Conservation (phyloP, 2,113 vertebrate genomes). For the Datnioides undecimradiatus region DNA sequence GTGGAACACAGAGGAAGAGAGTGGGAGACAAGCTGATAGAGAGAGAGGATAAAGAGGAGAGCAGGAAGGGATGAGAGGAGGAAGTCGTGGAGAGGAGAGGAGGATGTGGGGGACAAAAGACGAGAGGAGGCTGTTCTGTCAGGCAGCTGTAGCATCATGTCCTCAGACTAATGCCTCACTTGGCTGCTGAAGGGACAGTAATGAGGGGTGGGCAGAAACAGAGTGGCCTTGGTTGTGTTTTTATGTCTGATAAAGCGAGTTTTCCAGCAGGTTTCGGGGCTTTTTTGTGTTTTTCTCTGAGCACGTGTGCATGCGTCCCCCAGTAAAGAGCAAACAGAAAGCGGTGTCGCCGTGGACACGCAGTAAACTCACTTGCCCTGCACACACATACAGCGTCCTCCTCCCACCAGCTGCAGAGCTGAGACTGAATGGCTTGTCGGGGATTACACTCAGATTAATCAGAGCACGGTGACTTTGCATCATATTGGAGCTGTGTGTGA, state of each 20-base stretch:
- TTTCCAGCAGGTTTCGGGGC: background rate
- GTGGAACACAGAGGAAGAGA: background rate
- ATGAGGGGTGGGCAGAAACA: constrained; percentile 25
- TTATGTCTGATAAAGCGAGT: background rate
- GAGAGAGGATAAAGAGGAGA: constrained; percentile 2
- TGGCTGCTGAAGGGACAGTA: constrained; percentile 35
- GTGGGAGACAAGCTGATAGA: background rate
- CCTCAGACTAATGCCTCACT: constrained; percentile 53
- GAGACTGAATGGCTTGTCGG: constrained; percentile 57
- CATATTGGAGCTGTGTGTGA: constrained; percentile 52
- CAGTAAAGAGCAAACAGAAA: background rate
- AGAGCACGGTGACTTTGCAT: constrained; percentile 71
- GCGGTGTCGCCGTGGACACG: background rate
- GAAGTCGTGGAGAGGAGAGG: constrained; percentile 37
- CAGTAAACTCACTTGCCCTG: background rate
- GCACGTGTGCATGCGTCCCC: too few species aligned
- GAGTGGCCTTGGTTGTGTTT: background rate
- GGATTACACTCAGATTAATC: constrained; percentile 80
- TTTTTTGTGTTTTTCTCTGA: background rate
- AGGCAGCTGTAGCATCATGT: constrained; percentile 47
- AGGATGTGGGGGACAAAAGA: constrained; percentile 41
- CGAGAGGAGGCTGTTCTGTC: constrained; percentile 14
- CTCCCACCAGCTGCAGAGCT: constrained; percentile 39
- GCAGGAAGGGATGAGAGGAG: constrained; percentile 26
- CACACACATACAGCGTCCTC: constrained; percentile 24